Conservation (phyloP, 2,113 vertebrate genomes). For the Saguinus midas region DNA sequence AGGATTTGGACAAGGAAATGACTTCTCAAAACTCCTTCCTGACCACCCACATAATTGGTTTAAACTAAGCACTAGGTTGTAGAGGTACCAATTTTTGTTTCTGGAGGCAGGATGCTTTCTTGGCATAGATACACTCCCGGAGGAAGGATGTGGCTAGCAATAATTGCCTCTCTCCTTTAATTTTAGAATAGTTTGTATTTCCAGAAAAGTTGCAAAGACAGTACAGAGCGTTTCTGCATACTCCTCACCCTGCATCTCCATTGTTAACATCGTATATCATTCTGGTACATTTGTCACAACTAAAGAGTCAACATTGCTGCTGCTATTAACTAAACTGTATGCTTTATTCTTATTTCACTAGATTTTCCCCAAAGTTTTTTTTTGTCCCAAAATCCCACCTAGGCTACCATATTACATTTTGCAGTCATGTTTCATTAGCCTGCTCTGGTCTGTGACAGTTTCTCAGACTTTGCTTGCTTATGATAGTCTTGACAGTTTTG, state of each 20-base stretch:
- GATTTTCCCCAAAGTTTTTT: neutral
- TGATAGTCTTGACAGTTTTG: neutral
- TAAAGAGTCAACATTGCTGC: neutral
- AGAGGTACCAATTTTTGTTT: neutral
- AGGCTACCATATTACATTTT: neutral
- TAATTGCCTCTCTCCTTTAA: neutral
- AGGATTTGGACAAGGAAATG: neutral
- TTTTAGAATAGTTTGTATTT: neutral
- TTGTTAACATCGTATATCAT: neutral
- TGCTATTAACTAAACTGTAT: neutral
- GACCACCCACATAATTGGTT: neutral
- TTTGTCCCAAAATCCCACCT: neutral
- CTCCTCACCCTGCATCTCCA: neutral
- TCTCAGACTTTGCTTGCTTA: neutral
- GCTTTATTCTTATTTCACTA: neutral
- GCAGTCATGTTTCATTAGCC: neutral
- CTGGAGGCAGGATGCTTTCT: neutral
- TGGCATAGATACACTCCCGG: neutral
- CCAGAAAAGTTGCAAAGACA: neutral
- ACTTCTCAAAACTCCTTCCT: constrained; percentile 36
- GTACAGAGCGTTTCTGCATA: neutral
- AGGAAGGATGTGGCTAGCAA: constrained; percentile 50
- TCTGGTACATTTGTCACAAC: neutral
- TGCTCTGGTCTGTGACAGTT: neutral
- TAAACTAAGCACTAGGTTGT: neutral